These are phyloP conservation scores for Mormyrops boulengeri DNA, from an alignment of 2,797 vertebrate genomes.

Conservation along the genomic window DNA sequence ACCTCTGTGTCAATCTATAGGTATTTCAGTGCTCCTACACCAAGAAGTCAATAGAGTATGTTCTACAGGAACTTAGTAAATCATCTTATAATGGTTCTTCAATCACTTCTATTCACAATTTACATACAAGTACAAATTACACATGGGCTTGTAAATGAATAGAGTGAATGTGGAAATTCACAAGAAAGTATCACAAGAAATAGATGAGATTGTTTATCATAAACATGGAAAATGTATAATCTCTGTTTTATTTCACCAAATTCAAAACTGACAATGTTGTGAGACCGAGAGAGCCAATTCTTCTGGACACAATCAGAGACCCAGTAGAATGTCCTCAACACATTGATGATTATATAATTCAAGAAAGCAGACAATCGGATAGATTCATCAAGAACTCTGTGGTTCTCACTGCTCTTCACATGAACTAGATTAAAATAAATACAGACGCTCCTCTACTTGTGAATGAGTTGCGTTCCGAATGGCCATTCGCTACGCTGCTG, in stretches of 20 bases:
- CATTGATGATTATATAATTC: background rate
- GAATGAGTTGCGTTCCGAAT: too few species aligned
- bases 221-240: background rate
- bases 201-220: background rate
- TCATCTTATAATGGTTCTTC: background rate
- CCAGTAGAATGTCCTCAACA: background rate
- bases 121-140: conserved; percentile 3
- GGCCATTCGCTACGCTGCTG: too few species aligned
- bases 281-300: background rate
- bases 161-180: background rate
- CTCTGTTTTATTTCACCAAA: background rate
- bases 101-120: background rate
- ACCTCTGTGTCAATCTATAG: background rate
- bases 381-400: background rate
- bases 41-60: background rate
- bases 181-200: background rate
- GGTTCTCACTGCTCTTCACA: background rate
- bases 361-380: background rate
- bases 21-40: background rate
- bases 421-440: background rate
- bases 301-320: background rate
- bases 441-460: background rate
- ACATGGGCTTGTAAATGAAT: background rate
- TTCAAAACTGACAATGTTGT: background rate
- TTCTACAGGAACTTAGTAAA: background rate